Evolutionary conservation across 2,888 invertebrate species (phyloP).

Genomic region (Crossocerus cetratus): DNA sequence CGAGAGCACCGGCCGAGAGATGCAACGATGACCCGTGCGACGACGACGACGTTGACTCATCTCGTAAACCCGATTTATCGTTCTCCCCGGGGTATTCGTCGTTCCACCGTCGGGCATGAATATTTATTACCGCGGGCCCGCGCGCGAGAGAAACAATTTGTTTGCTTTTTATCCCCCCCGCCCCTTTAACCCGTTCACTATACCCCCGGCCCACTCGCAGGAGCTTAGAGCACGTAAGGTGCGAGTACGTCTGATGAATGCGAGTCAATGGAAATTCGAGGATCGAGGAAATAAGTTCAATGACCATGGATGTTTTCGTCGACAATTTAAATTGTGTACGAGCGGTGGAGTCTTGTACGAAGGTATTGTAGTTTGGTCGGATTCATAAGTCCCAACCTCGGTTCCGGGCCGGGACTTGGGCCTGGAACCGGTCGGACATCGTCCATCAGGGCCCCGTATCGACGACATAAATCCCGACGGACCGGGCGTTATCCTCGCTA

Average conservation of each 20-base stretch:
- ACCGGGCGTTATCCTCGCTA: conserved; percentile 15
- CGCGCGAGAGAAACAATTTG: conserved; percentile 47
- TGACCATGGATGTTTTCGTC: too few species aligned
- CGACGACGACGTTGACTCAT: conserved; percentile 50
- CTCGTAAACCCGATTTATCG: conserved; percentile 61
- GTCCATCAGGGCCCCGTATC: conserved; percentile 4
- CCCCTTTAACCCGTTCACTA: background rate
- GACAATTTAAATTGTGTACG: too few species aligned
- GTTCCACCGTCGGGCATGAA: conserved; percentile 54
- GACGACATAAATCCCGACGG: conserved; percentile 21
- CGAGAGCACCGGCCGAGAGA: conserved; percentile 14
- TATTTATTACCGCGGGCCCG: conserved; percentile 56
- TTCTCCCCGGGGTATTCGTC: conserved; percentile 42
- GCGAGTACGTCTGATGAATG: too few species aligned
- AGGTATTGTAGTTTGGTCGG: too few species aligned
- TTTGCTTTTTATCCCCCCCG: conserved; percentile 35
- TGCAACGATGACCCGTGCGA: conserved; percentile 44
- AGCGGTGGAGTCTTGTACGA: too few species aligned
- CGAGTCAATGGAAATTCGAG: too few species aligned
- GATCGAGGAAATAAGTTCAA: too few species aligned
- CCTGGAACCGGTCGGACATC: background rate
- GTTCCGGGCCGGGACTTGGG: background rate
- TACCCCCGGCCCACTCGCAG: background rate
- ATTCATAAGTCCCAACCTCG: too few species aligned
- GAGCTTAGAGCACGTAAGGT: too few species aligned